Percentiles rank a stretch among this genome's conserved stretches.
Conservation (phyloP, 1,140 invertebrate species). For the Homarus americanus region DNA sequence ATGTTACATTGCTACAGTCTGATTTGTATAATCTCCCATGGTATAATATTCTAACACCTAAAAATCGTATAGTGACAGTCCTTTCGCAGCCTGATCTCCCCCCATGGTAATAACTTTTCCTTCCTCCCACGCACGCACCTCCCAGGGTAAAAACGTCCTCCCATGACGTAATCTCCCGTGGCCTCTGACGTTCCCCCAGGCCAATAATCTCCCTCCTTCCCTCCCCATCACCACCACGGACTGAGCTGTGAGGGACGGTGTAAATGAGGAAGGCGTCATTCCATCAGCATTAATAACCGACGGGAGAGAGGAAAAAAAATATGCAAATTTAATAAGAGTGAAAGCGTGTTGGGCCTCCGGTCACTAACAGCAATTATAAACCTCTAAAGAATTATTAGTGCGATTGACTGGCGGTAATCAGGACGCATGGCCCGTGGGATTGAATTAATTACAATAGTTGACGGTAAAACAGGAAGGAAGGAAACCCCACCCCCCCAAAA, state of each 20-base stretch:
- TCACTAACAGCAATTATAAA: not conserved
- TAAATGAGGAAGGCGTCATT: not conserved
- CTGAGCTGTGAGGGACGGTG: too few species aligned
- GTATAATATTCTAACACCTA: too few species aligned
- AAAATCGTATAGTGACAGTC: too few species aligned
- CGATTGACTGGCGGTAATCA: not conserved
- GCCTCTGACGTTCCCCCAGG: too few species aligned
- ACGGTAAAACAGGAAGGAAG: not conserved
- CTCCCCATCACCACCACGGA: not conserved
- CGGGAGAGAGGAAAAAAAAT: not conserved
- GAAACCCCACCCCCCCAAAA: too few species aligned
- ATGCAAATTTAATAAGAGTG: slow-evolving; percentile 1
- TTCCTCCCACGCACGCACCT: too few species aligned
- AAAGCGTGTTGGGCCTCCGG: not conserved
- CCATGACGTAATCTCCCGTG: too few species aligned
- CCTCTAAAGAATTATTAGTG: not conserved
- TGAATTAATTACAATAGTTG: not conserved
- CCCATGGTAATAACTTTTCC: too few species aligned
- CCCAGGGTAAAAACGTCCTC: too few species aligned
- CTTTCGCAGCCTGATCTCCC: too few species aligned
- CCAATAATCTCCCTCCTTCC: not conserved
- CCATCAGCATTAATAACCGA: not conserved
- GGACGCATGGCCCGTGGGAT: not conserved
- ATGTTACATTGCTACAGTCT: too few species aligned
- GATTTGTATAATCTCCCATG: too few species aligned